Evolutionary conservation across 2,888 invertebrate genomes (phyloP), one percentile per base, ranked within the genome.

Genomic region (Pseudococcus longispinus): DNA sequence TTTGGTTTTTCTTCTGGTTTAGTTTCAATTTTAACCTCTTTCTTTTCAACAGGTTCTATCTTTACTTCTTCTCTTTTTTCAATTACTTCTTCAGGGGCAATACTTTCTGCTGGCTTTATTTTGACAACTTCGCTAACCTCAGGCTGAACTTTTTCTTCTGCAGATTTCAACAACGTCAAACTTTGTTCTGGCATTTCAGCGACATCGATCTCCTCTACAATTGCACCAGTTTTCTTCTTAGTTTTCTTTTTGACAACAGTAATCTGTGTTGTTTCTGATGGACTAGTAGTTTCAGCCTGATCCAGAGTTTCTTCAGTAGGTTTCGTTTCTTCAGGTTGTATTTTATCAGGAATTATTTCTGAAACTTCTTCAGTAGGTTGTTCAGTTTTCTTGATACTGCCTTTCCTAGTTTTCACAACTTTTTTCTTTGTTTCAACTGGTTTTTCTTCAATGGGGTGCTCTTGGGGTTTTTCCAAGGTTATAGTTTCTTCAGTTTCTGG

Each of bases 331-430:
- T 46, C 55, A 9, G 46, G 23, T 29, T n/a, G n/a, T 9, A 13
- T 89, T 8, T 88, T 88, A 65, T 89, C 90, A 20, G 88, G 88
- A 65, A 90, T 89, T 3, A 90, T 89, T 55, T 74, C 46, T 18
- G 46, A 2, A 11, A 15, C 15, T 20, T 90, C 88, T 88, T 90
- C 90, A 1, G 90, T 90, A 0, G 90, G 89, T 23, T 89, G 89
- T 87, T 89, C 89, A 42, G 89, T 90, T 51, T 90, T 90, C 55
- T 90, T 89, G 4, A 89, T 89, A 88, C 80, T 89, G 29, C 89
- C 89, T 83, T 89, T 89, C 82, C 90, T 89, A 51, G 89, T 89
- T 20, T 90, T 37, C 0, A 89, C 89, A 26, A 90, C 89, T 77
- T 91, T 89, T 88, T 90, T 89, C 26, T 3, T 29, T n/a, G n/a